phyloP scores from a whole-genome alignment of 2,113 vertebrate genomes.

The Phocoena phocoena region DNA sequence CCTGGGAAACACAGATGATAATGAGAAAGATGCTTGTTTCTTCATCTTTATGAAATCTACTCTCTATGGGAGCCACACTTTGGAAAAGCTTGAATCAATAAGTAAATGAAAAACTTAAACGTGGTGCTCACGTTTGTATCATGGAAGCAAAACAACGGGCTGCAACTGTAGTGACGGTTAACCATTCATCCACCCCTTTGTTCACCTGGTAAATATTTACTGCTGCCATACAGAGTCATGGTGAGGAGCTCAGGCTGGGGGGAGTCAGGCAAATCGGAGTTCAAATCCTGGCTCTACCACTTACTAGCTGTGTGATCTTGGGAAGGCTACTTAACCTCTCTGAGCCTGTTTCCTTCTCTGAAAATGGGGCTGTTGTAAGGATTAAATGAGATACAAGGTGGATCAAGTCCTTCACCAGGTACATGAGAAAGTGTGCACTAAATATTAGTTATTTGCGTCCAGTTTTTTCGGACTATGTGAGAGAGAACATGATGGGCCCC shows the following conservation, averaged over 20 bases:
- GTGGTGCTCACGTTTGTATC: slow-evolving; percentile 37
- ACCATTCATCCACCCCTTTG: slow-evolving; percentile 50
- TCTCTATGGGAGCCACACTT: slow-evolving; percentile 4
- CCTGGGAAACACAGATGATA: background rate
- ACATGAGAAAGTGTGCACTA: background rate
- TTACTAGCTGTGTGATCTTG: background rate
- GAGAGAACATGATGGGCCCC: background rate
- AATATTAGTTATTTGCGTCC: background rate
- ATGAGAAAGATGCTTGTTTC: slow-evolving; percentile 2
- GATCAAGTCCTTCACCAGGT: background rate
- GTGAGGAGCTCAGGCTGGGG: background rate
- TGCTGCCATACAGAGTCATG: background rate
- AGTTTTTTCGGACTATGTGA: background rate
- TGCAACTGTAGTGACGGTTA: slow-evolving; percentile 1
- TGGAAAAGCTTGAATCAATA: background rate
- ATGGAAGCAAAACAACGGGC: slow-evolving; percentile 34
- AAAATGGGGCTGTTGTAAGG: background rate
- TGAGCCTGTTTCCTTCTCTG: background rate
- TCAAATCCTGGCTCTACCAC: background rate
- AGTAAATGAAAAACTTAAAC: slow-evolving; percentile 50
- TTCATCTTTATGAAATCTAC: slow-evolving; percentile 34
- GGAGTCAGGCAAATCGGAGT: background rate
- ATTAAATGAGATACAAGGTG: background rate
- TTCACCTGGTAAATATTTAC: slow-evolving; percentile 55
- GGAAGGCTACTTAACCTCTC: background rate